Conservation (phyloP, 2,113 vertebrate species). For the Hyla sarda region DNA sequence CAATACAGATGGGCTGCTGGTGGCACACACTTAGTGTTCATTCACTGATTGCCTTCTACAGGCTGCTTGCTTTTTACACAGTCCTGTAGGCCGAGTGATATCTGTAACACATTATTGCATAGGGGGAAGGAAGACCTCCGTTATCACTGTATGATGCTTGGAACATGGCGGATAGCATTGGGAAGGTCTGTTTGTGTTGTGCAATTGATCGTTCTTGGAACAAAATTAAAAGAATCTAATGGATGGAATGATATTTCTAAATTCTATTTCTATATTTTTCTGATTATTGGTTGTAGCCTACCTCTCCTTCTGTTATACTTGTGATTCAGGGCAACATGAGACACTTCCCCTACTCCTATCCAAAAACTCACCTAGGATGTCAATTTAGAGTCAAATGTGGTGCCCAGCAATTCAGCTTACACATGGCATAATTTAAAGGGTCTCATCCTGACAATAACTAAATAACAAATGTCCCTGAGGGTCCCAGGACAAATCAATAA, state of each 20-base stretch:
- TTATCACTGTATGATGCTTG: background rate
- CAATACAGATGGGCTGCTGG: slow-evolving; percentile 59
- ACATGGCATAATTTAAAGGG: background rate
- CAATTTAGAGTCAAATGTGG: too few relatives aligned
- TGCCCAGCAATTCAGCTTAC: too few relatives aligned
- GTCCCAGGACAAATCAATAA: too few relatives aligned
- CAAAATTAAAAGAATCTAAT: too few relatives aligned
- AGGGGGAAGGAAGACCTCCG: background rate
- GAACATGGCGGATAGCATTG: background rate
- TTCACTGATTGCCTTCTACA: slow-evolving; percentile 59
- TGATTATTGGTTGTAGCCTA: background rate
- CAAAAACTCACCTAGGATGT: too few relatives aligned
- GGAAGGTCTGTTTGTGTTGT: background rate
- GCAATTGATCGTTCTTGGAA: too few relatives aligned
- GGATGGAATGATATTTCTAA: too few relatives aligned
- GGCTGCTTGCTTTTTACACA: slow-evolving; percentile 54
- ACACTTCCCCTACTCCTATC: background rate
- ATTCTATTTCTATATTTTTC: too few relatives aligned
- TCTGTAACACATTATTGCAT: slow-evolving; percentile 45
- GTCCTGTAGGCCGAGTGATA: slow-evolving; percentile 49
- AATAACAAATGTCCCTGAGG: too few relatives aligned
- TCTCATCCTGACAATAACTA: background rate
- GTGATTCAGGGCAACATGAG: background rate
- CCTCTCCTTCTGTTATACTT: background rate
- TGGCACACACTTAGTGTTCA: slow-evolving; percentile 59